Base-by-base conservation (phyloP, 2,888 invertebrate species). In the Pristionchus exspectatus region DNA sequence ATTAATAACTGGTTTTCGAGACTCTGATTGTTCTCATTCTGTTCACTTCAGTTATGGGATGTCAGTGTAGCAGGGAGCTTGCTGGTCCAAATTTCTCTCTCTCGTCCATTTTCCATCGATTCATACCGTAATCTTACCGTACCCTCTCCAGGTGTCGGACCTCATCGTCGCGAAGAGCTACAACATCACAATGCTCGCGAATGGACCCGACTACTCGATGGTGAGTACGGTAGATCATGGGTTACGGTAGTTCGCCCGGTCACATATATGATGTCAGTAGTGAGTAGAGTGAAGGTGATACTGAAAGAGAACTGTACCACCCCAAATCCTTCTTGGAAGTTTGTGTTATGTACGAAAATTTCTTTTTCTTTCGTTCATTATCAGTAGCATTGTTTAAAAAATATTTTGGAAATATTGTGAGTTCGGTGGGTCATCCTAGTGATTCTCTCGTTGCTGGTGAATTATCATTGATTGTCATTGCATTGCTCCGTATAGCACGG, bases 181-280 rank as follows among this genome's bases (percentile, higher is more conserved):
- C 77, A 63, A 38, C 50, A 54, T 89, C 27, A 66, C 59, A 2
- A 90, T 91, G 81, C 89, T 85, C 86, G 69, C 72, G 30, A 91
- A 90, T 0, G 89, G 66, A 74, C 56, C 93, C 21, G 92, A 93
- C 81, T 86, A 86, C 27, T 63, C 63, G 14, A 54, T 30, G 86
- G 86, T 84, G 21, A 91, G 84, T 66, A 66, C 30, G 38, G 83
- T 33, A 27, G 83, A 77, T 33, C 7, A 50, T 7, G 38, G 44
- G 21, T 59, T 56, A 59, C 27, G 85, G 56, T 85, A 59, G 38
- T 30, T 12, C 33, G 86, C 30, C 10, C 5, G 59, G 86, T 9
- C 63, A 38, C 9, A 24, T 27, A 2, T 27, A 7, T 33, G 63
- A 59, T 33, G 16, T 24, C 69, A n/a, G 12, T 24, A 69, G 59